Evolutionary conservation across 2,113 vertebrate genomes (phyloP), one percentile per base, ranked within the genome.

Genomic region (Cyanoramphus novaezelandiae): DNA sequence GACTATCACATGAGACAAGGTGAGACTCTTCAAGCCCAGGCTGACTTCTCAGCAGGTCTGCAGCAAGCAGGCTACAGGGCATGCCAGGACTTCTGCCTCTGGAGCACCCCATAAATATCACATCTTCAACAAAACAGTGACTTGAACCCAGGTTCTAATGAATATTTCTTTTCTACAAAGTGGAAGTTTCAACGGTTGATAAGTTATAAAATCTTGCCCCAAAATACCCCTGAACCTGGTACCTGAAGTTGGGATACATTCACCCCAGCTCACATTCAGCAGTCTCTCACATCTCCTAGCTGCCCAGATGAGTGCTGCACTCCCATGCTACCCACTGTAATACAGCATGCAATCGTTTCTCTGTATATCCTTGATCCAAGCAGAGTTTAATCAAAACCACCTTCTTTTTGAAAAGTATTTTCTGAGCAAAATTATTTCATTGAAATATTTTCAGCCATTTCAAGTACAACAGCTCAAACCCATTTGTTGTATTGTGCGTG

Each of bases 401-500:
- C 12, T 46, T 39, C 10, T 44, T 83, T 83, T 65, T 70, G n/a
- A 92, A 44, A 80, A 82, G 49, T 82, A 64, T 86, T 63, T 93
- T 95, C 69, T 75, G 64, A 81, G 60, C 25, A 88, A 86, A 96
- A 83, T 67, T 52, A 64, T 79, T 93, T 93, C 44, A 78, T 68
- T 49, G 88, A 93, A 96, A 83, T 80, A 86, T 90, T 83, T 88
- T 92, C 86, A 88, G 71, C 28, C 43, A 43, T 47, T 95, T 91
- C 43, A 94, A 77, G 71, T 24, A n/a, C 59, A 95, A 70, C 67
- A 91, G 76, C 69, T 95, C 76, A 63, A 93, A 84, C 18, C 20
- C 33, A 80, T 72, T 92, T 80, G 27, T 39, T 81, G 72, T 17
- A 31, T 31, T 64, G 71, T 86, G 85, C 76, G 65, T 75, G 81